Evolutionary conservation across 1,140 invertebrate genomes (phyloP), one percentile per base, ranked within the genome.

Genomic region (Drosophila equinoxialis): DNA sequence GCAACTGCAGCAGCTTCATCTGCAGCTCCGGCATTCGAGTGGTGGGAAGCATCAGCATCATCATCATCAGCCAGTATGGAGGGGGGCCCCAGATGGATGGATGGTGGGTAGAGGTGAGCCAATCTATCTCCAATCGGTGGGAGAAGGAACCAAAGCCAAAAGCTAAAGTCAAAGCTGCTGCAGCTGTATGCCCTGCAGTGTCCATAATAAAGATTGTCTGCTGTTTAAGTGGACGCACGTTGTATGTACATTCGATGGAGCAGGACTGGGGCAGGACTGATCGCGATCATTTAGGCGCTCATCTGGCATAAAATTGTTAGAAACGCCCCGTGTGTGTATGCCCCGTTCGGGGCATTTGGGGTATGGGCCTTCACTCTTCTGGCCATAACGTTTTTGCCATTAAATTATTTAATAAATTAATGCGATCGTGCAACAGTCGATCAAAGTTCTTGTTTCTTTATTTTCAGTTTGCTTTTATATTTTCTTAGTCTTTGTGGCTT

Each of bases 301-400:
- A 91, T 91, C 89, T 89, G 84, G 90, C 81, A 91, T 84, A 91
- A 90, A 87, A 81, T 90, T 90, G 90, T 91, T 91, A 91, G 90
- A 91, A 91, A 91, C 90, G 90, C 90, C 90, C 80, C 79, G 73
- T 90, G 74, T 84, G 71, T 86, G 71, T 48, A 41, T 7, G 42
- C 60, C 41, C 37, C 11, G 23, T 48, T 20, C 45, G 11, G 45
- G 45, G 45, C 20, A 23, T 23, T 37, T 37, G 35, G 35, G 35
- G 10, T 37, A 30, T 37, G 35, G 35, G 35, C 8, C 37, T 11
- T 13, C 11, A 39, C 60, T 60, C 61, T 23, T 20, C 30, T 68
- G 67, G 79, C 64, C 65, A 85, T 81, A 90, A 90, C 86, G 81
- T 86, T 91, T 91, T 87, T 84, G 80, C 90, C 90, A 91, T 91